These are phyloP conservation scores for Scleropages formosus DNA, from an alignment of 2,797 vertebrate species.

Conservation along the genomic window DNA sequence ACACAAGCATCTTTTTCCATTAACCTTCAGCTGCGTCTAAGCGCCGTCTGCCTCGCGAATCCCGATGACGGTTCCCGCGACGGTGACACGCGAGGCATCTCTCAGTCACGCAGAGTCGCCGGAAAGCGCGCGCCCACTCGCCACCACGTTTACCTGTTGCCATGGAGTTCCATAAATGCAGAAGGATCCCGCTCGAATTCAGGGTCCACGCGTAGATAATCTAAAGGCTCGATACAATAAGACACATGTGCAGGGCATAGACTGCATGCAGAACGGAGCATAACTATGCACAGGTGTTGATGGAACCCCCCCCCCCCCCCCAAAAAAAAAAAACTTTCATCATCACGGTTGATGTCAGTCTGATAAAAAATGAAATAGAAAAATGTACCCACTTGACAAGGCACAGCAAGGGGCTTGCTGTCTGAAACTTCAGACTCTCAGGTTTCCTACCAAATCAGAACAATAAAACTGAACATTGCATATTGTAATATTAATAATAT, in stretches of 20 bases:
- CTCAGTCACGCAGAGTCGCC: not conserved
- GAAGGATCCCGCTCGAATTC: not conserved
- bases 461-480: too few species aligned
- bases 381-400: too few species aligned
- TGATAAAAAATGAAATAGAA: too few species aligned
- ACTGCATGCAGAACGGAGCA: constrained; percentile 26
- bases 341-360: too few species aligned
- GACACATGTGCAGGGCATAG: constrained; percentile 1
- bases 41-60: constrained; percentile 33
- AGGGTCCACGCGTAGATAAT: constrained; percentile 29
- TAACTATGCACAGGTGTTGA: constrained; percentile 29
- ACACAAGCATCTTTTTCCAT: constrained; percentile 27
- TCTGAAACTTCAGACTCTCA: too few species aligned
- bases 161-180: constrained; percentile 32
- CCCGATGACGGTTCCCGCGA: constrained; percentile 34
- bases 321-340: too few species aligned
- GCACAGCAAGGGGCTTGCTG: too few species aligned
- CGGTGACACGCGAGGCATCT: constrained; percentile 34
- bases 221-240: constrained; percentile 26
- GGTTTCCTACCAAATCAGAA: too few species aligned
- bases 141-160: constrained; percentile 38
- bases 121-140: not conserved
- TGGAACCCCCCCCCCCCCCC: too few species aligned
- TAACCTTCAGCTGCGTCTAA: constrained; percentile 44
- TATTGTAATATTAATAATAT: too few species aligned